Percentiles rank a stretch among this genome's conserved stretches.
Conservation (phyloP, 2,888 invertebrate genomes). For the Agrenia bidenticulata region DNA sequence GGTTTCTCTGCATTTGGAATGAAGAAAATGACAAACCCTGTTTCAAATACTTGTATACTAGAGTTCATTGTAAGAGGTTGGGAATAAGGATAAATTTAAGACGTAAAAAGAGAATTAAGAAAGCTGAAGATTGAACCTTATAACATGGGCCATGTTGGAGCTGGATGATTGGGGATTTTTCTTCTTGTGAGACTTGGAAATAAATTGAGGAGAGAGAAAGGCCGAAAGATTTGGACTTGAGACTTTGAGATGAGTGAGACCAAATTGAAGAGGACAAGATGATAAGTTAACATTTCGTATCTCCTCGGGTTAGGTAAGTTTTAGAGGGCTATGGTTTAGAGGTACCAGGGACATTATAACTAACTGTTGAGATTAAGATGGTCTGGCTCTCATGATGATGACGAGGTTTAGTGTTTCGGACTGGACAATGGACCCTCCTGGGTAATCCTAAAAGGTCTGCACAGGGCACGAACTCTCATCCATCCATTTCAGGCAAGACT, state of each 20-base stretch:
- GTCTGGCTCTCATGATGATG: constrained; percentile 37
- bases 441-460: constrained; percentile 30
- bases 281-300: constrained; percentile 1
- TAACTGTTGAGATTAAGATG: constrained; percentile 39
- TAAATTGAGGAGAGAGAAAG: neutral
- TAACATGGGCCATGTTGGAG: neutral
- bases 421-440: constrained; percentile 50
- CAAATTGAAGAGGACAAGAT: constrained; percentile 9
- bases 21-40: no score
- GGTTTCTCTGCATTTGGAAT: no score
- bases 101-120: no score
- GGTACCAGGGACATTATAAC: constrained; percentile 2
- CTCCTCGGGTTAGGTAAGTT: neutral
- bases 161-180: constrained; percentile 7
- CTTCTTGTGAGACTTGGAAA: neutral
- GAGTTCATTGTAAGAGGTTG: no score
- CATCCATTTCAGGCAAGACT: constrained; percentile 43
- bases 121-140: neutral
- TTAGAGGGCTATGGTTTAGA: neutral
- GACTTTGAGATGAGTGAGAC: constrained; percentile 10
- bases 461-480: constrained; percentile 52
- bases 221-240: constrained; percentile 6
- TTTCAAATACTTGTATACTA: no score
- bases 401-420: constrained; percentile 38
- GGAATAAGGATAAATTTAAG: no score